phyloP scores from a whole-genome alignment of 2,888 invertebrate genomes.

The Thera obeliscata region DNA sequence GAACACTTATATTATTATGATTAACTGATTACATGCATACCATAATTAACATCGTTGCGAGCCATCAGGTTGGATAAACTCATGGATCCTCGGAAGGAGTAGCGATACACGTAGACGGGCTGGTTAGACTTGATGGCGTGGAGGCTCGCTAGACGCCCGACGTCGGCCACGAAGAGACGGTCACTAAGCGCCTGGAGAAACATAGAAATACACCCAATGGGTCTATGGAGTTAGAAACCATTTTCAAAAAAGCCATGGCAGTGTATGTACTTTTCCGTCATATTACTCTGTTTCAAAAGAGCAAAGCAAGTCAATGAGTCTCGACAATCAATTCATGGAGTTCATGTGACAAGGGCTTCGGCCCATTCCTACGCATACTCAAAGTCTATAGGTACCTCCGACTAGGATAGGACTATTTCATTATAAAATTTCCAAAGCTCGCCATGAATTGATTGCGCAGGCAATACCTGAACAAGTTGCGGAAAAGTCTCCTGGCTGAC shows the following conservation, averaged over 20 bases:
- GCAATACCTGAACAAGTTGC: conserved; percentile 67
- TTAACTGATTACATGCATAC: conserved; percentile 56
- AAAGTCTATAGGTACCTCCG: too few relatives aligned
- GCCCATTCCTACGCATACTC: too few relatives aligned
- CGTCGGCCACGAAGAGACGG: conserved; percentile 85
- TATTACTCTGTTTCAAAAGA: too few relatives aligned
- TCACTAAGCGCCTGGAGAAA: conserved; percentile 85
- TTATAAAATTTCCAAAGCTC: not conserved
- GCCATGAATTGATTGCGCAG: not conserved
- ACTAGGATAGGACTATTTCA: too few relatives aligned
- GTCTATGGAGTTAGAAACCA: not conserved
- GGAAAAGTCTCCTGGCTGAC: conserved; percentile 77
- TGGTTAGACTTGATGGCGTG: conserved; percentile 83
- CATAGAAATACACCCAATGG: not conserved
- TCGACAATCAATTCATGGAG: too few relatives aligned
- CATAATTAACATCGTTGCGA: conserved; percentile 80
- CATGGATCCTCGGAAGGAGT: conserved; percentile 83
- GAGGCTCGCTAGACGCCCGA: conserved; percentile 84
- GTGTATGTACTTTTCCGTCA: too few relatives aligned
- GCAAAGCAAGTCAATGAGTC: too few relatives aligned
- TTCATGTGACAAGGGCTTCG: too few relatives aligned
- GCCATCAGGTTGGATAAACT: conserved; percentile 85
- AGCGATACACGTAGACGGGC: conserved; percentile 87
- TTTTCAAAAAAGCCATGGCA: too few relatives aligned
- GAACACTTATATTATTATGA: too few relatives aligned